These are phyloP conservation scores for Marmota monax DNA, from an alignment of 2,113 vertebrate species.

Conservation along the genomic window DNA sequence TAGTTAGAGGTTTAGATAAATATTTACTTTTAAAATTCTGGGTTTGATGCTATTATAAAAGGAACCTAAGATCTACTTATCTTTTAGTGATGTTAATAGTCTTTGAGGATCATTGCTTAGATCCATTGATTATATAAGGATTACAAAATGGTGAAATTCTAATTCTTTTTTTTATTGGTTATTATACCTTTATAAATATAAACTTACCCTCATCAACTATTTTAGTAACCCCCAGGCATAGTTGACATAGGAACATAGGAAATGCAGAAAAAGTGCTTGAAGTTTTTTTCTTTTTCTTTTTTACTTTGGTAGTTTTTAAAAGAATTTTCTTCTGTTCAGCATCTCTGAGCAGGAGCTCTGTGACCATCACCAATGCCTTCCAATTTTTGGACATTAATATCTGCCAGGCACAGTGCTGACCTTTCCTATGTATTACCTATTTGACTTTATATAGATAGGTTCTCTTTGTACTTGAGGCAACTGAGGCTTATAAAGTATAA, in stretches of 20 bases:
- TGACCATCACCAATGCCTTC: not conserved
- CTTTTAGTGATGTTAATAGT: not conserved
- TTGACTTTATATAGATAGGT: not conserved
- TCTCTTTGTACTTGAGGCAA: not conserved
- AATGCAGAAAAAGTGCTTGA: not conserved
- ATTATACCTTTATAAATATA: not conserved
- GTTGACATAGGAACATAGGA: not conserved
- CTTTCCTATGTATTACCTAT: not conserved
- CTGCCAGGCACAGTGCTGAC: not conserved
- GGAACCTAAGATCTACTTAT: not conserved
- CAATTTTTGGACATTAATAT: not conserved
- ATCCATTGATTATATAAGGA: not conserved
- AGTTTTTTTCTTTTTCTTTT: not conserved
- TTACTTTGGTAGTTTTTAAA: slow-evolving; percentile 11
- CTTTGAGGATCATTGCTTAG: not conserved
- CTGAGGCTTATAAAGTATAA: not conserved
- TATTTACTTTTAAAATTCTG: not conserved
- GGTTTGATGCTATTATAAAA: not conserved
- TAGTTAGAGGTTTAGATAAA: not conserved
- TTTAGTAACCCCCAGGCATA: not conserved
- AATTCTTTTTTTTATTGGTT: not conserved
- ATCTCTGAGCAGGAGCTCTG: not conserved
- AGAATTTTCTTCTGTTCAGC: not conserved
- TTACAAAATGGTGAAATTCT: not conserved
- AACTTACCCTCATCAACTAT: not conserved